These are phyloP conservation scores for Plagodis pulveraria DNA, from an alignment of 2,888 invertebrate genomes.

Conservation along the genomic window DNA sequence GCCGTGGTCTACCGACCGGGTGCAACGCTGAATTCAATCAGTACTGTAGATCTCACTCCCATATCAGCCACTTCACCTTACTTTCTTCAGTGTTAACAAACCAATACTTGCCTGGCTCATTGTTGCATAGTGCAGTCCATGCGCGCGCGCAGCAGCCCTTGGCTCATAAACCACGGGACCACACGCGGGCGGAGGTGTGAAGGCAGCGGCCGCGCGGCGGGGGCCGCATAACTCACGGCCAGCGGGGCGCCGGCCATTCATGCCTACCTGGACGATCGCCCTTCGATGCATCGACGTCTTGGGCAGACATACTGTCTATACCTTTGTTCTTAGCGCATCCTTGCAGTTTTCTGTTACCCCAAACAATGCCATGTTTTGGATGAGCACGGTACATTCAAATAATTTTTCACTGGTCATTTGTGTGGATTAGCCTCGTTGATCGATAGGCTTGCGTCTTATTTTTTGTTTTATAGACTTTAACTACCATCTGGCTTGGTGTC, in stretches of 20 bases:
- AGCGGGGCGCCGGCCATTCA: constrained; percentile 83
- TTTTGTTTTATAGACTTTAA: too few species aligned
- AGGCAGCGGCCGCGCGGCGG: constrained; percentile 76
- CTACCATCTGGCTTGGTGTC: too few species aligned
- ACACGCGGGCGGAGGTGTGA: constrained; percentile 85
- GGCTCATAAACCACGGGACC: constrained; percentile 80
- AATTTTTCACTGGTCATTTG: too few species aligned
- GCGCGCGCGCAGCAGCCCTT: constrained; percentile 66
- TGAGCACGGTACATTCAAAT: neutral
- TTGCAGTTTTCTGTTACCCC: constrained; percentile 2
- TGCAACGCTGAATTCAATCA: too few species aligned
- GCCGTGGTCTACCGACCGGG: too few species aligned
- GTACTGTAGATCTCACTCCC: neutral
- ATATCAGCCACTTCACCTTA: neutral
- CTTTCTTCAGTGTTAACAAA: neutral
- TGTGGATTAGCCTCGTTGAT: too few species aligned
- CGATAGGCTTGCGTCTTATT: too few species aligned
- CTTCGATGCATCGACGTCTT: constrained; percentile 56
- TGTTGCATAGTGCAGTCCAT: constrained; percentile 45
- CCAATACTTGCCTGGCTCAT: constrained; percentile 13
- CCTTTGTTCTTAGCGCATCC: constrained; percentile 31
- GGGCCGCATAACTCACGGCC: constrained; percentile 82
- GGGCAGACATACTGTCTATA: constrained; percentile 72
- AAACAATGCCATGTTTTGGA: neutral
- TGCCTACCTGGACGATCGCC: constrained; percentile 69